Evolutionary conservation across 2,113 vertebrate genomes (phyloP), one percentile per base, ranked within the genome.

Genomic region (Calonectris borealis): DNA sequence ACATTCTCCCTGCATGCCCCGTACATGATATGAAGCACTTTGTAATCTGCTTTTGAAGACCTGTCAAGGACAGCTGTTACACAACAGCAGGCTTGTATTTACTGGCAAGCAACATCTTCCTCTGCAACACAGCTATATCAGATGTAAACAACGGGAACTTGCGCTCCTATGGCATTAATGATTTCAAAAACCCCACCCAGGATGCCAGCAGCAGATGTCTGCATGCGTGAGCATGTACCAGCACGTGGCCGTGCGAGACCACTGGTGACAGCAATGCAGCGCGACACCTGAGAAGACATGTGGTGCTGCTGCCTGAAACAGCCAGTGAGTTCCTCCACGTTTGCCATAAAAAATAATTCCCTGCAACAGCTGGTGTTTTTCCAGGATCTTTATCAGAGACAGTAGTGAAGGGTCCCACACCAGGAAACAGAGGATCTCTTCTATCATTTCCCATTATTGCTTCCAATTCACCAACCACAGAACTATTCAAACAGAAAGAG

Each of bases 221-320:
- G 69, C 15, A 16, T 44, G 52, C 1, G 2, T 2, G 32, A 81
- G 36, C 76, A 25, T 1, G 5, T 22, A n/a, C 6, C 79, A 85
- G 70, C 78, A 55, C 0, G 0, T 9, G 48, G 49, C 51, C n/a
- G 8, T 2, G 5, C 0, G 3, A 64, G 60, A 77, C 7, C 57
- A 24, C 36, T 7, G 69, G 29, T 16, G 34, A 42, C 2, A 68
- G 55, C 48, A 54, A 21, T 0, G 48, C 40, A 85, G 70, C 31
- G 19, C 0, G 0, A 46, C 26, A 25, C 20, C n/a, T 15, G 26
- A 90, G 62, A 66, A 83, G 44, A 22, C 16, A 21, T 1, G 1
- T 2, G 5, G 18, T 54, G 58, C 54, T 51, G 71, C 76, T 92
- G 22, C n/a, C 65, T 31, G 25, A 83, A 78, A 72, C 4, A 24